Base-by-base conservation (phyloP, 2,113 vertebrate species). In the Benitochromis conjunctus region DNA sequence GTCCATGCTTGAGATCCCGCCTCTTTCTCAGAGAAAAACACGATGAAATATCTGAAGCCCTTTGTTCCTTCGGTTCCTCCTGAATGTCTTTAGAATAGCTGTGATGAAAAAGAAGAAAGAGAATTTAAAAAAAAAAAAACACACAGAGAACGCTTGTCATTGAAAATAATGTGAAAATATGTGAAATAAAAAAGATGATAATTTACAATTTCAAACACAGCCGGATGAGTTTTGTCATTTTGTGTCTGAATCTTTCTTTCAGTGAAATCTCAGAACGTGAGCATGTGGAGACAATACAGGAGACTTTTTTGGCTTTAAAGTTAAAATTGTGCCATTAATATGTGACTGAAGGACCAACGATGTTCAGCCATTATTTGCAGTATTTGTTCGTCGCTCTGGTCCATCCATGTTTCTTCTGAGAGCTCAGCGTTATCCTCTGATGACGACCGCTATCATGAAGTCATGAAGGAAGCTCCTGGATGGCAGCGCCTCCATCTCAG, bases 141-240 rank as follows among this genome's bases (percentile, higher is more conserved):
- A 41, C 13, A 51, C 76, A 86, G 24, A 55, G 82, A 86, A 91
- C 6, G 87, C 91, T 92, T 93, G 93, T 89, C 89, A 87, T 81
- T 87, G 79, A 89, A 90, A 94, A 91, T 90, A 89, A 91, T 94
- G 91, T 90, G 85, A 94, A 92, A 89, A 84, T 86, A 91, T 92
- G 90, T 93, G 81, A 93, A 94, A 94, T 95, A 95, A 96, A 94
- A 92, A 92, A 86, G 10, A 90, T 80, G 83, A 24, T 89, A 79
- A 92, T 94, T 93, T 92, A 90, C 91, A 86, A 80, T 94, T 94
- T 94, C 86, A 89, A 74, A 84, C 91, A 89, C 84, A 86, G n/a
- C 26, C 48, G 7, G 24, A 31, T 38, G 34, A 60, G 12, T 11
- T 66, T 54, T 81, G 71, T 85, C 4, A 41, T 78, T 74, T 34